A percentile compares a stretch with the other conserved stretches of the same genome.
phyloP scores from a whole-genome alignment of 2,888 invertebrate species.

The Seira sanloemensis region DNA sequence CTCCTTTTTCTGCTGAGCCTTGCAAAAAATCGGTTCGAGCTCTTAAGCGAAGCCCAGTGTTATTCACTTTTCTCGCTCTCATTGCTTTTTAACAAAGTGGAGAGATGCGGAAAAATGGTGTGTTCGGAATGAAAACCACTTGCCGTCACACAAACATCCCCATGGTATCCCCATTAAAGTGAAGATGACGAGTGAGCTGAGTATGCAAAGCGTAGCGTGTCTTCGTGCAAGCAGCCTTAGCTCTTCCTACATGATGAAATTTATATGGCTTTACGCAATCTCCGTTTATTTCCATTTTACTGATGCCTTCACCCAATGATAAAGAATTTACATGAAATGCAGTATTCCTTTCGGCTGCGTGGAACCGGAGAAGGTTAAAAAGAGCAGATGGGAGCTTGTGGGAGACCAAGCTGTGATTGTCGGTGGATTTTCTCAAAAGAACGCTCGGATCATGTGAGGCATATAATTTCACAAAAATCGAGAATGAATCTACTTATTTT shows the following conservation, averaged over 20 bases:
- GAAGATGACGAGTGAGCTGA: neutral
- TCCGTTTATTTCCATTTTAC: neutral
- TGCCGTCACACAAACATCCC: neutral
- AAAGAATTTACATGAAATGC: neutral
- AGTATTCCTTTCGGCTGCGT: neutral
- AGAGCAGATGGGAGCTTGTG: neutral
- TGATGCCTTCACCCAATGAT: neutral
- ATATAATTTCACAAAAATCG: neutral
- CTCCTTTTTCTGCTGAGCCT: neutral
- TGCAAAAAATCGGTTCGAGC: neutral
- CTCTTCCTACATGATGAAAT: neutral
- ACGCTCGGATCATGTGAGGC: neutral
- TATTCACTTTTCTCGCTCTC: neutral
- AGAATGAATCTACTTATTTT: neutral
- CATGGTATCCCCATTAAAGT: neutral
- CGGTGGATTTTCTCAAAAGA: neutral
- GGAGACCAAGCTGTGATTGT: neutral
- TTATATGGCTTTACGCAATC: neutral
- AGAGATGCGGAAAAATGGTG: neutral
- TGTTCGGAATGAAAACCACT: neutral
- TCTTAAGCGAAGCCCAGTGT: neutral
- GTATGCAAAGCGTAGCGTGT: neutral
- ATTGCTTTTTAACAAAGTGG: too few relatives aligned
- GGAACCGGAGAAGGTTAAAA: neutral
- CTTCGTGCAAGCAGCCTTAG: neutral